These are phyloP conservation scores for Scolanthus callimorphus DNA, from an alignment of 92 coral and sea anemone genomes.

Conservation along the genomic window DNA sequence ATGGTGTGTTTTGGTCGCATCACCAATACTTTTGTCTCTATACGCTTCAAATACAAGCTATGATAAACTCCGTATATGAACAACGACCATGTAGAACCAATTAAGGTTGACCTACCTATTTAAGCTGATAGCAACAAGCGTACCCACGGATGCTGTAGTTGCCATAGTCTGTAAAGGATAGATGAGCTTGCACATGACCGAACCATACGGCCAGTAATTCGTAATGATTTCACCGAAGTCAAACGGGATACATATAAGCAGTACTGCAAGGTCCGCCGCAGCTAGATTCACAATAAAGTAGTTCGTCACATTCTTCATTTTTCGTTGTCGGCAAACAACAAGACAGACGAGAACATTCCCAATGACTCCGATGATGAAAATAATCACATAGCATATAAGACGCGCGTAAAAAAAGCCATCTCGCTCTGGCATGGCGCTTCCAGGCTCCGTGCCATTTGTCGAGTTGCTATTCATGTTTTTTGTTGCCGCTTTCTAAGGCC, in stretches of 20 bases:
- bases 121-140: constrained; percentile 91
- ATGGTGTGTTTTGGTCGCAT: too few species aligned
- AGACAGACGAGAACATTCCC: constrained; percentile 88
- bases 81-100: too few species aligned
- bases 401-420: constrained; percentile 49
- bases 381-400: constrained; percentile 74
- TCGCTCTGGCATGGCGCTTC: too few species aligned
- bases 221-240: constrained; percentile 73
- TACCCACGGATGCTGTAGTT: constrained; percentile 90
- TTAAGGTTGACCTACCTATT: constrained; percentile 62
- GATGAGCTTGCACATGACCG: constrained; percentile 79
- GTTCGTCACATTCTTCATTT: constrained; percentile 94
- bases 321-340: constrained; percentile 90
- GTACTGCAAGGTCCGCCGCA: constrained; percentile 82
- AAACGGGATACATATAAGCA: constrained; percentile 89
- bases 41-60: too few species aligned
- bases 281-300: constrained; percentile 96
- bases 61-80: too few species aligned
- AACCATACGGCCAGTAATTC: constrained; percentile 82
- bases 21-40: too few species aligned
- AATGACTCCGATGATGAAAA: constrained; percentile 86
- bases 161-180: constrained; percentile 97
- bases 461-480: too few species aligned
- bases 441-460: too few species aligned
- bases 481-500: too few species aligned